Percentiles rank a stretch among this genome's conserved stretches.
Conservation (phyloP, 2,797 vertebrate genomes). For the Ctenopoma multispine region DNA sequence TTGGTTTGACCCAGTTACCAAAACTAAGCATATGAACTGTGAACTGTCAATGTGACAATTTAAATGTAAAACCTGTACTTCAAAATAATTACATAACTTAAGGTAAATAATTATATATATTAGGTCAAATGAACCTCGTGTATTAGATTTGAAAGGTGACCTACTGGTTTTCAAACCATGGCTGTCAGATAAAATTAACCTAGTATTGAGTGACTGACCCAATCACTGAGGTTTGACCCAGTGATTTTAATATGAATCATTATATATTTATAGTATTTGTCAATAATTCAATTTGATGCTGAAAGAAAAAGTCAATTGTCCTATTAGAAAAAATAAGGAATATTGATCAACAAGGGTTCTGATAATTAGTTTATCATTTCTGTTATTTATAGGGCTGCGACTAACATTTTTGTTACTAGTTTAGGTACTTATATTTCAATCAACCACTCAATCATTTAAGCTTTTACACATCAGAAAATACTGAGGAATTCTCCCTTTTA, state of each 20-base stretch:
- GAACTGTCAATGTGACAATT: too few species aligned
- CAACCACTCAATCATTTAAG: background rate
- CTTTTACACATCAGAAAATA: background rate
- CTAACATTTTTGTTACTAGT: background rate
- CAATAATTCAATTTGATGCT: background rate
- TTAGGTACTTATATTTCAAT: too few species aligned
- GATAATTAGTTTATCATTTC: background rate
- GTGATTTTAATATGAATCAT: background rate
- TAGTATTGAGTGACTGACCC: too few species aligned
- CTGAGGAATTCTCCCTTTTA: too few species aligned
- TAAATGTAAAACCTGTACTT: too few species aligned
- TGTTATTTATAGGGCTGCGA: background rate
- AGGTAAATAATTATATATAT: too few species aligned
- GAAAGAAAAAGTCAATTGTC: background rate
- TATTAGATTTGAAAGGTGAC: background rate
- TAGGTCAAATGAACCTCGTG: background rate
- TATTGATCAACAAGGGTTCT: background rate
- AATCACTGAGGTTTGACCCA: background rate
- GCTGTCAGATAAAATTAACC: background rate
- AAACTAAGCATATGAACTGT: too few species aligned
- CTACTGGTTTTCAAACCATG: too few species aligned
- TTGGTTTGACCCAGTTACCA: too few species aligned
- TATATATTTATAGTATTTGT: background rate
- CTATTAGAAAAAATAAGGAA: background rate
- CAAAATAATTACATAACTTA: too few species aligned